Base-by-base conservation (phyloP, 2,888 invertebrate genomes). In the Callimorpha dominula region DNA sequence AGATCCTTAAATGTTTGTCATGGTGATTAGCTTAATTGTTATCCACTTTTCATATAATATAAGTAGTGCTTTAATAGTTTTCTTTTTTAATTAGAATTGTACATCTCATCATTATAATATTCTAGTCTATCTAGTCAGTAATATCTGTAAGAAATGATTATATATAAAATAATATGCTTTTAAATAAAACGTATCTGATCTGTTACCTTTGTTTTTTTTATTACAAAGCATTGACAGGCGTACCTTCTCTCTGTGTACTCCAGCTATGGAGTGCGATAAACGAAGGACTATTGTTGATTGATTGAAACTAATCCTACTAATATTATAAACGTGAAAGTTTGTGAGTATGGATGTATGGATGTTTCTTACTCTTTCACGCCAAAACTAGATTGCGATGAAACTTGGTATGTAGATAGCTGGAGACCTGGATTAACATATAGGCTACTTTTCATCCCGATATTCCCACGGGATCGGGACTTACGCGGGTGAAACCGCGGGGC, bases 91-190 rank as follows among this genome's bases (percentile, higher is more conserved):
- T 14, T 60, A 9, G 9, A 31, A 54, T 20, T 20, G n/a, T 57
- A 57, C 20, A 14, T 60, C 60, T 20, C 2, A 64, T 65, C 4
- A 75, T 63, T 20, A 65, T 72, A 64, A 72, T 17, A 74, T 72
- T 82, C 83, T 82, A 85, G 85, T 85, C 86, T 63, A 42, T 66
- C 75, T 84, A 79, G 83, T 84, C 83, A 52, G 66, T 74, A 63
- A 69, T 57, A 69, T 43, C 15, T 81, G 46, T 84, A 73, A 73
- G 40, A 11, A 65, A 64, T 74, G 68, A 73, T 70, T 62, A 70
- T 17, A 43, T 40, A 72, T 60, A 60, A 63, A 74, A 63, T 63
- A 50, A 11, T 72, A 74, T 81, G 73, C 60, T 68, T 79, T 81
- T 64, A 71, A 73, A 81, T 76, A 76, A 81, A 81, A 81, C 15